Evolutionary conservation across 2,113 vertebrate genomes (phyloP).

Genomic region (Nansenia antarctica): DNA sequence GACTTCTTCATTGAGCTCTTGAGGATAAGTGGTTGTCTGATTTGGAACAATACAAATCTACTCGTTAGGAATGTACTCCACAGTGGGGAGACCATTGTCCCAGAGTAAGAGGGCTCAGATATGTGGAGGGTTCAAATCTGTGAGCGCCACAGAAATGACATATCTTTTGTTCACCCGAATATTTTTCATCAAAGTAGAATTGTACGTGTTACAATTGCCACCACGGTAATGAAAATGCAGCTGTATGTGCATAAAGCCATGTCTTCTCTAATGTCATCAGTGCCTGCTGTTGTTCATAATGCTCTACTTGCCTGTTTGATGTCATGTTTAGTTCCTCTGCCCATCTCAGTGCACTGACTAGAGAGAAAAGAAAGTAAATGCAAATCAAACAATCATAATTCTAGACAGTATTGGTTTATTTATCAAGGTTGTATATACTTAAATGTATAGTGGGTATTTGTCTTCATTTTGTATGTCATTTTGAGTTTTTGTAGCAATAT

Average conservation of each 20-base stretch:
- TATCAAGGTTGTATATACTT: slow-evolving; percentile 96
- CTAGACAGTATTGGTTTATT: slow-evolving; percentile 90
- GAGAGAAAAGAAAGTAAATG: slow-evolving; percentile 48
- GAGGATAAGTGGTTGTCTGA: too few relatives aligned
- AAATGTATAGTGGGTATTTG: slow-evolving; percentile 85
- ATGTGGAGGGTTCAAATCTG: neutral
- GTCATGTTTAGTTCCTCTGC: neutral
- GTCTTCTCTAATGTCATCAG: slow-evolving; percentile 20
- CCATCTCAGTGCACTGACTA: slow-evolving; percentile 24
- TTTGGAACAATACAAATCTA: neutral
- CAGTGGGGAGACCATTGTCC: neutral
- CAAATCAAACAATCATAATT: slow-evolving; percentile 54
- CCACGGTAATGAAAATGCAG: slow-evolving; percentile 7
- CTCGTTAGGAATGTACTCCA: neutral
- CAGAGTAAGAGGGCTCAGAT: neutral
- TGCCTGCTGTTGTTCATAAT: slow-evolving; percentile 31
- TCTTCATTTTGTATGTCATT: slow-evolving; percentile 82
- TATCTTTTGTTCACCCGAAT: neutral
- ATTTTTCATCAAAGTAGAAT: neutral
- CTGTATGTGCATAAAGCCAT: slow-evolving; percentile 20
- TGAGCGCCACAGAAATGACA: neutral
- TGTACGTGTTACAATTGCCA: slow-evolving; percentile 6
- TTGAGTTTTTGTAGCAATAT: slow-evolving; percentile 69
- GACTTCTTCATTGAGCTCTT: neutral
- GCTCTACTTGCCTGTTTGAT: slow-evolving; percentile 5